Conservation (phyloP, 2,797 vertebrate species). For the Glyptemys insculpta region DNA sequence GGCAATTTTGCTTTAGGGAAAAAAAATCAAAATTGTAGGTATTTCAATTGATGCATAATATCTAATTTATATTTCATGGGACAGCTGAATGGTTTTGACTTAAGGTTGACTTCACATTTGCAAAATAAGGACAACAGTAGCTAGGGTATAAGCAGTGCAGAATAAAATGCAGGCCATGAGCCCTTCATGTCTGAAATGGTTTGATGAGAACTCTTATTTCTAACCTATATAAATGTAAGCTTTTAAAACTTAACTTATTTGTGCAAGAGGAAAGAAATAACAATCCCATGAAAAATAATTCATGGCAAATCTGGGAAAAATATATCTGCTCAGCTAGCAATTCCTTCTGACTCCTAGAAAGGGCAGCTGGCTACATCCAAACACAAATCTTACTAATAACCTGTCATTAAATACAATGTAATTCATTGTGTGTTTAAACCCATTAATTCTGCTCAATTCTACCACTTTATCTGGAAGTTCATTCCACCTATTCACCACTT, state of each 20-base stretch:
- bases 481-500: neutral
- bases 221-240: neutral
- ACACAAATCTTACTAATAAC: neutral
- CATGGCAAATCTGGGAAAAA: neutral
- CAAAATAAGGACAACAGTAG: neutral
- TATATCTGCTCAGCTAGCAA: neutral
- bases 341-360: slow-evolving; percentile 3
- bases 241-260: neutral
- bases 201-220: neutral
- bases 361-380: neutral
- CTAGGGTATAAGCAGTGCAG: neutral
- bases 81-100: neutral
- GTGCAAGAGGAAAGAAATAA: neutral
- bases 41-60: neutral
- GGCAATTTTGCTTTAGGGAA: neutral
- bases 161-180: neutral
- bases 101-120: neutral
- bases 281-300: neutral
- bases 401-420: neutral
- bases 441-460: neutral
- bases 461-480: neutral
- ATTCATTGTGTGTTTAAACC: neutral
- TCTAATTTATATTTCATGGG: neutral
- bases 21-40: neutral
- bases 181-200: neutral